Base-by-base conservation (phyloP, 2,888 invertebrate species). In the Meta bourneti region DNA sequence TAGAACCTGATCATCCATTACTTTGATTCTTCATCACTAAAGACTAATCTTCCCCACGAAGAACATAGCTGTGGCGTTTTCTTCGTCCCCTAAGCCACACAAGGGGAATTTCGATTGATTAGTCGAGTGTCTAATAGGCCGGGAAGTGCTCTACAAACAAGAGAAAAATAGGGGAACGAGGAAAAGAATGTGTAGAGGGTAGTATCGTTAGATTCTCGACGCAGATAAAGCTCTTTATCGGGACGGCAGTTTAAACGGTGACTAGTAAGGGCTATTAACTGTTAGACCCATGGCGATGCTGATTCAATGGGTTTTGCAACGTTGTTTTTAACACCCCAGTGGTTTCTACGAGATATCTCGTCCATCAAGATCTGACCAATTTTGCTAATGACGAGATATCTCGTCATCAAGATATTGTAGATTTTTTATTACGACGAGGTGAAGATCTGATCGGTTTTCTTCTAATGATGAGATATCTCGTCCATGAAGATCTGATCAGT, bases 81-180 rank as follows among this genome's bases (percentile, higher is more conserved):
- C 86, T 78, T 52, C 86, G 78, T 86, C 77, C 51, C 78, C 49
- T 86, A 86, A 86, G 86, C 86, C 70, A 71, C 86, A 86, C 51
- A 86, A 86, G 86, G 78, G 86, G 86, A 86, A 79, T 86, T 78
- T 79, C 86, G 79, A 86, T 86, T 86, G 86, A 86, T 86, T 86
- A 86, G 86, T 70, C 69, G 34, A 61, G 78, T 78, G 78, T 78
- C 77, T 86, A 86, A 86, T 79, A 86, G 86, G 86, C 78, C 77
- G 86, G 78, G 78, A 86, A 86, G 86, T 86, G 86, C 78, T 78
- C 86, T 77, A 86, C 71, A 86, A 86, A 86, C 78, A 86, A 51
- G 78, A 71, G 78, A 70, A 86, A 85, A 86, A 78, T 78, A 69
- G 52, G 20, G 84, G 61, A 77, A 75, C 84, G 52, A 71, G 77